Conservation (phyloP, 2,797 vertebrate species). For the Gymnocypris eckloni region DNA sequence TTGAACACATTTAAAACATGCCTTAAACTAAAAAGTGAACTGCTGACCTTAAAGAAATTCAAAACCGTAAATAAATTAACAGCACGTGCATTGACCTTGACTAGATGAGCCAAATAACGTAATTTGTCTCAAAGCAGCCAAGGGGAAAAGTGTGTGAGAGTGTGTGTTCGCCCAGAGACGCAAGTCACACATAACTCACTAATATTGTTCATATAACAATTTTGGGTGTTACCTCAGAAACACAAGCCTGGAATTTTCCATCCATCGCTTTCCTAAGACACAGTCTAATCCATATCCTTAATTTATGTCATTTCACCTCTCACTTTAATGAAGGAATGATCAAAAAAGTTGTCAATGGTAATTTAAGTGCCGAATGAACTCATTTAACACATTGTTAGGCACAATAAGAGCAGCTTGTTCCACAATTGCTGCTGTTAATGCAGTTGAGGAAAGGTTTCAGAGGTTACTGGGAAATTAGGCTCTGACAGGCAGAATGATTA, state of each 20-base stretch:
- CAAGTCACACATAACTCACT: slow-evolving; percentile 34
- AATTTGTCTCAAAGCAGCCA: slow-evolving; percentile 40
- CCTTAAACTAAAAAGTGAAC: not conserved
- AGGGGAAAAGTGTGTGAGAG: not conserved
- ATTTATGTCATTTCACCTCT: slow-evolving; percentile 38
- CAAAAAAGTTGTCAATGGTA: slow-evolving; percentile 51
- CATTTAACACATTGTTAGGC: slow-evolving; percentile 61
- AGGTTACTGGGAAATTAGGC: slow-evolving; percentile 53
- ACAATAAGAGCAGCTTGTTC: slow-evolving; percentile 51
- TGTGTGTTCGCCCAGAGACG: not conserved
- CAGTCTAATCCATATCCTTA: not conserved
- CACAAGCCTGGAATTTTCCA: slow-evolving; percentile 15
- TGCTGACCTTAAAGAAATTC: not conserved
- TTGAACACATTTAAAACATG: not conserved
- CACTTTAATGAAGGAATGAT: slow-evolving; percentile 30
- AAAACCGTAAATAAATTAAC: slow-evolving; percentile 2
- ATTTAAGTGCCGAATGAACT: slow-evolving; percentile 61
- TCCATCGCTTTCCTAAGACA: slow-evolving; percentile 15
- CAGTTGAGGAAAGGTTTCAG: slow-evolving; percentile 48
- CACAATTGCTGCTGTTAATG: slow-evolving; percentile 54
- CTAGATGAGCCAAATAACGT: slow-evolving; percentile 12
- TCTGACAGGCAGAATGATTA: slow-evolving; percentile 59
- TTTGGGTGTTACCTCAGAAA: slow-evolving; percentile 24
- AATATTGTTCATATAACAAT: slow-evolving; percentile 16
- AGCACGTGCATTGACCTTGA: slow-evolving; percentile 6